Base-by-base conservation (phyloP, 2,113 vertebrate genomes). In the Mustelus asterias region DNA sequence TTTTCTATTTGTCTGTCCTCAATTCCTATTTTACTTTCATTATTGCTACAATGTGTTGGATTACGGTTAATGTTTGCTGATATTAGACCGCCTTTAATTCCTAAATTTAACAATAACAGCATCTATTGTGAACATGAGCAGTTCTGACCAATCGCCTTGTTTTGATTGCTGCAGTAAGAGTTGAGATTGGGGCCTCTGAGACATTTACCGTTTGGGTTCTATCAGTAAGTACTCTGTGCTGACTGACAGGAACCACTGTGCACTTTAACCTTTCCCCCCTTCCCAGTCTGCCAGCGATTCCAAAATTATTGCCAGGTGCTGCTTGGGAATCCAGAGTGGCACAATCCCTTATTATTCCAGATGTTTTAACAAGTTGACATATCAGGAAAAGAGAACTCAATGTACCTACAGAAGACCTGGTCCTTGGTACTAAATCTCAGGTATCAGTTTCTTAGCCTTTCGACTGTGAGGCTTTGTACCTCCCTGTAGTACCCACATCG, bases 241-340 rank as follows among this genome's bases (percentile, higher is more conserved):
- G 37, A 37, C 89, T 93, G 60, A 65, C 89, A 93, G 58, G 60
- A 93, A 93, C 88, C 22, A 37, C 60, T 37, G 60, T 13, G 11
- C 20, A n/a, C 94, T 22, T 95, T 95, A 95, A 95, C 65, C 94
- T 95, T 95, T 72, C 0, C 5, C 67, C 94, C 94, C 41, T 44
- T 37, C 26, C 69, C 14, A 54, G 9, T 16, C 24, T 54, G 41
- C 44, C 41, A 72, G 26, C 69, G 44, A 72, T 24, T 95, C 41
- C 94, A 76, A 95, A 93, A 95, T 95, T 54, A 95, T 95, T 95
- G 67, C 94, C 94, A 95, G 67, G 72, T 95, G 94, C 41, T 18
- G 69, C 48, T 29, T 37, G 48, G 41, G 24, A 48, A 10, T 41
- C 67, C 37, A 95, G 44, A 70, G 29, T 95, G 94, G 94, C 67